Conservation (phyloP, 37 sponge, comb jelly and placozoan genomes). For the Ianthella basta region DNA sequence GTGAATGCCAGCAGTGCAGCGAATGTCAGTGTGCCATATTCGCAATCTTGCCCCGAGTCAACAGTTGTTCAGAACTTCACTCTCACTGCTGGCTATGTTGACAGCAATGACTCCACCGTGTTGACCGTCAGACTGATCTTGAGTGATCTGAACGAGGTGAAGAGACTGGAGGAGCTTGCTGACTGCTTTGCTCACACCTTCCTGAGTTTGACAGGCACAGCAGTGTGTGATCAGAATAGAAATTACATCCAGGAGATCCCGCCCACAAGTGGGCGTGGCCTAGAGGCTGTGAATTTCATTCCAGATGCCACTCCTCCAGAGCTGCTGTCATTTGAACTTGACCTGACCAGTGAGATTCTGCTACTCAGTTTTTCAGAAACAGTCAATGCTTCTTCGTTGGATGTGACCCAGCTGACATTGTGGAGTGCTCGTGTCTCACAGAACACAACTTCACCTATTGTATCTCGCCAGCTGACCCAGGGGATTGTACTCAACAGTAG, state of each 20-base stretch:
- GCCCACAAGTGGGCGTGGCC: neutral
- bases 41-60: neutral
- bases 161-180: conserved; percentile 36
- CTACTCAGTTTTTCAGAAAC: conserved; percentile 51
- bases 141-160: conserved; percentile 45
- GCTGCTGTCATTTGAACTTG: conserved; percentile 13
- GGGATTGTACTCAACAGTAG: conserved; percentile 43
- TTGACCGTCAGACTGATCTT: conserved; percentile 7
- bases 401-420: conserved; percentile 12
- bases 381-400: conserved; percentile 36
- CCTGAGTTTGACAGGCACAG: conserved; percentile 33
- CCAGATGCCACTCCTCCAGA: conserved; percentile 31
- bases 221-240: conserved; percentile 44
- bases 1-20: neutral
- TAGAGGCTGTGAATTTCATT: conserved; percentile 39
- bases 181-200: conserved; percentile 28
- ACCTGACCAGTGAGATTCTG: conserved; percentile 42
- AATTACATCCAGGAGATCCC: conserved; percentile 30
- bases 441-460: neutral
- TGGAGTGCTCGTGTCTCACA: neutral
- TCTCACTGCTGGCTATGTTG: conserved; percentile 1
- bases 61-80: neutral
- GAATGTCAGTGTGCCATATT: conserved; percentile 27
- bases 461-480: neutral
- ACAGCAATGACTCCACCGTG: conserved; percentile 30